These are phyloP conservation scores for Pardosa pseudoannulata DNA, from an alignment of 2,888 invertebrate species.

Conservation along the genomic window DNA sequence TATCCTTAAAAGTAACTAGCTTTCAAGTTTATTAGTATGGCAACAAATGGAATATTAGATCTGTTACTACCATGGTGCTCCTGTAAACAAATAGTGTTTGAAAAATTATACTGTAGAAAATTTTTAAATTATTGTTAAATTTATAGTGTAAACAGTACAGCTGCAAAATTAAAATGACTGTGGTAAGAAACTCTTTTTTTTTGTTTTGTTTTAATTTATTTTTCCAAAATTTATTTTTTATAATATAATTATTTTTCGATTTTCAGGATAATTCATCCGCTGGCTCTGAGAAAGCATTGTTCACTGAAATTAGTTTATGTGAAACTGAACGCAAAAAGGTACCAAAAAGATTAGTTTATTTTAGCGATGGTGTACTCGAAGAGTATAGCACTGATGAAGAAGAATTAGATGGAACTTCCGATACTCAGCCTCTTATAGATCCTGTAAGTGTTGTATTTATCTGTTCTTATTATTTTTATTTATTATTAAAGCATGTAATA, in stretches of 20 bases:
- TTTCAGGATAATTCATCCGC: background rate
- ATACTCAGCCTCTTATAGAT: slow-evolving; percentile 49
- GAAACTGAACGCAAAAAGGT: slow-evolving; percentile 45
- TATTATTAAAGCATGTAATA: too few species aligned
- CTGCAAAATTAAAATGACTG: background rate
- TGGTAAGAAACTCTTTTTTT: background rate
- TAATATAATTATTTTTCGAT: background rate
- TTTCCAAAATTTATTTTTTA: background rate
- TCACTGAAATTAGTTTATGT: slow-evolving; percentile 54
- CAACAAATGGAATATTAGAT: too few species aligned
- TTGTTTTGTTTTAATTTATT: background rate
- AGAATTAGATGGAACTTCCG: slow-evolving; percentile 23
- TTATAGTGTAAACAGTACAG: too few species aligned
- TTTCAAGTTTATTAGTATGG: too few species aligned
- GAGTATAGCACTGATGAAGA: slow-evolving; percentile 71
- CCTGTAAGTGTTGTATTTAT: slow-evolving; percentile 41
- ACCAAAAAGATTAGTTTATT: slow-evolving; percentile 71
- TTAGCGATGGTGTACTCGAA: slow-evolving; percentile 73
- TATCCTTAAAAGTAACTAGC: too few species aligned
- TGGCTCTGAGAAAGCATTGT: slow-evolving; percentile 4
- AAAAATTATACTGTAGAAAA: too few species aligned
- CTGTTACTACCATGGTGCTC: too few species aligned
- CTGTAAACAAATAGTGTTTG: too few species aligned
- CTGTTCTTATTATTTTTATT: too few species aligned
- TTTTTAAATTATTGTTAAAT: too few species aligned